Base-by-base conservation (phyloP, 2,113 vertebrate species). In the Ammodytes marinus region DNA sequence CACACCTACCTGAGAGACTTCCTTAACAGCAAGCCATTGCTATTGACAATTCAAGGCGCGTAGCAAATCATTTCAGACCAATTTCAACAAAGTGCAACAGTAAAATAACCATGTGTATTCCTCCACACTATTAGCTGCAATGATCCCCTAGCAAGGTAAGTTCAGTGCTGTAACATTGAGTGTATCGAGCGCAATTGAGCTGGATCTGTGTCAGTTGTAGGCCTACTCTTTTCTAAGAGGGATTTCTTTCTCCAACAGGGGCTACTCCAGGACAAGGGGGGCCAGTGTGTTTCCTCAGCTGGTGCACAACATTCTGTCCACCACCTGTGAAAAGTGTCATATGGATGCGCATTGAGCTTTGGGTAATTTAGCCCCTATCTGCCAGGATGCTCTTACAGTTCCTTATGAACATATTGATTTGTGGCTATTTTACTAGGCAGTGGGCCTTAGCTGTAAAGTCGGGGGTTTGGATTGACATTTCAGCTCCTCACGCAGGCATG, bases 241-340 rank as follows among this genome's bases (percentile, higher is more conserved):
- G 11, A 3, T 17, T 39, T 79, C 8, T 63, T 57, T 69, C 37
- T 74, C n/a, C 58, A 19, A 40, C 19, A 35, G 42, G 15, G 10
- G 19, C 12, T 40, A 27, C 37, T 11, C 65, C 57, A 47, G 58
- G 15, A 80, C 19, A 52, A 42, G 11, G 8, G 35, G 37, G 7
- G 6, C 10, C 58, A 2, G 35, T 70, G 57, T 83, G 64, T 88
- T 87, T 84, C 66, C 66, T 71, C 77, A 87, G 67, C 83, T 80
- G 76, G 12, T 46, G 70, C 80, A 76, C 42, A 45, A 84, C 60
- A 86, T 80, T 93, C 82, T 90, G 39, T 50, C 39, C 60, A 42
- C 65, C 52, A 78, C 46, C 52, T 91, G 93, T 90, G 90, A 94
- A 93, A 93, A 93, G 67, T 80, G 63, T 74, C 84, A 89, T 61